These are phyloP conservation scores for Tetrapedia diversipes DNA, from an alignment of 2,888 invertebrate species.

Conservation along the genomic window DNA sequence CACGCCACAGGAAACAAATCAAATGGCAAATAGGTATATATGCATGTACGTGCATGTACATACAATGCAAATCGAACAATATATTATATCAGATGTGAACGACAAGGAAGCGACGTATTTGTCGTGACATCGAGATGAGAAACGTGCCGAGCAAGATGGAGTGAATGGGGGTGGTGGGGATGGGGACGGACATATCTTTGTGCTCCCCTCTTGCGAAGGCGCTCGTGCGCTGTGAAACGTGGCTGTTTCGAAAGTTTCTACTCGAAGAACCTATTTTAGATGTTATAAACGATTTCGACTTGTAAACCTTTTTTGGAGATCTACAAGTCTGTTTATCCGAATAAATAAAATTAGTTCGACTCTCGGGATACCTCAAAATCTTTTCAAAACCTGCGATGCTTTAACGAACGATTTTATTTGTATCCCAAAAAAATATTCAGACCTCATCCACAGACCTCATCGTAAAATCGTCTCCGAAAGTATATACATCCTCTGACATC, in stretches of 20 bases:
- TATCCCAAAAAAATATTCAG: neutral
- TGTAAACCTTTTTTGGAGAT: conserved; percentile 37
- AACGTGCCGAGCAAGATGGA: conserved; percentile 58
- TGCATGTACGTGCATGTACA: neutral
- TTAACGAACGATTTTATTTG: neutral
- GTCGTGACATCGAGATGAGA: conserved; percentile 60
- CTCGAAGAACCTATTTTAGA: conserved; percentile 68
- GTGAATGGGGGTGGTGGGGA: conserved; percentile 49
- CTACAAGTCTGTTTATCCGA: conserved; percentile 8
- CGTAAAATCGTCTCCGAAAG: neutral
- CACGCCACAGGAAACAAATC: conserved; percentile 20
- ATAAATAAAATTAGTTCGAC: conserved; percentile 8
- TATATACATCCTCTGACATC: too few species aligned
- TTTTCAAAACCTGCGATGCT: conserved; percentile 10
- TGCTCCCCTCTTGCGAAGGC: conserved; percentile 64
- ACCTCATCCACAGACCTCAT: neutral
- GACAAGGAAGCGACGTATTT: conserved; percentile 66
- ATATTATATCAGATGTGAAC: conserved; percentile 46
- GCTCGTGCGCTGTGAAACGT: conserved; percentile 66
- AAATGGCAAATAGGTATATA: conserved; percentile 35
- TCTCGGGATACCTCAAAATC: neutral
- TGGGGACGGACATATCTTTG: conserved; percentile 57
- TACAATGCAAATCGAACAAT: conserved; percentile 35
- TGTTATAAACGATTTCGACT: conserved; percentile 50
- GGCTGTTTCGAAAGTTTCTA: conserved; percentile 70